Conservation (phyloP, 2,113 vertebrate species). For the Tautogolabrus adspersus region DNA sequence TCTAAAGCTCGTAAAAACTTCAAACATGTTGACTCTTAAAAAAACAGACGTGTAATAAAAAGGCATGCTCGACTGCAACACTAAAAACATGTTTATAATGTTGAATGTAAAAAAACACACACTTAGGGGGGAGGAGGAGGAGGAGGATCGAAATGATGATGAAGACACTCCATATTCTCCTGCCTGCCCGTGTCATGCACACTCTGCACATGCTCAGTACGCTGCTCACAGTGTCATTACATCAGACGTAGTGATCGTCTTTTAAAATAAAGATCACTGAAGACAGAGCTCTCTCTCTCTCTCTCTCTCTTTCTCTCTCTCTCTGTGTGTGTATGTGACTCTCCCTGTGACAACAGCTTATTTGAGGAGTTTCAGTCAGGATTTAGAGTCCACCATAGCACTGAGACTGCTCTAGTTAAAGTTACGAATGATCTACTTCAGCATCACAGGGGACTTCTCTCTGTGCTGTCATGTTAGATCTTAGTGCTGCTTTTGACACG, state of each 20-base stretch:
- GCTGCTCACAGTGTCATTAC: conserved; percentile 67
- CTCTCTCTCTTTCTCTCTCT: neutral
- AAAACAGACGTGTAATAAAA: conserved; percentile 60
- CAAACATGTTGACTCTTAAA: conserved; percentile 40
- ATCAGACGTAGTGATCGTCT: conserved; percentile 79
- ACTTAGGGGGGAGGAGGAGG: conserved; percentile 52
- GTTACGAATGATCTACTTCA: too few species aligned
- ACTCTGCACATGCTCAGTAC: conserved; percentile 61
- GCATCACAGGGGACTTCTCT: too few species aligned
- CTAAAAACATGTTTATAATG: conserved; percentile 69
- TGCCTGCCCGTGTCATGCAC: conserved; percentile 46
- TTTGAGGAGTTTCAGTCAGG: too few species aligned
- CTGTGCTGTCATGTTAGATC: too few species aligned
- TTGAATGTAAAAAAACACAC: conserved; percentile 72
- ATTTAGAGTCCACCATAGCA: too few species aligned
- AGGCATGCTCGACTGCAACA: conserved; percentile 75
- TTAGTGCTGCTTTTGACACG: too few species aligned
- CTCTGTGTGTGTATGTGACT: too few species aligned
- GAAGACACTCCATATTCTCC: conserved; percentile 37
- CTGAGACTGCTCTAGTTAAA: too few species aligned
- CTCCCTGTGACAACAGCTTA: too few species aligned
- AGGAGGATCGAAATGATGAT: neutral
- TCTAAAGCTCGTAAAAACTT: conserved; percentile 47
- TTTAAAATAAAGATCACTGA: conserved; percentile 78
- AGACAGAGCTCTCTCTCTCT: conserved; percentile 24